phyloP scores from a whole-genome alignment of 1,140 invertebrate genomes.

The Pentalonia nigronervosa region DNA sequence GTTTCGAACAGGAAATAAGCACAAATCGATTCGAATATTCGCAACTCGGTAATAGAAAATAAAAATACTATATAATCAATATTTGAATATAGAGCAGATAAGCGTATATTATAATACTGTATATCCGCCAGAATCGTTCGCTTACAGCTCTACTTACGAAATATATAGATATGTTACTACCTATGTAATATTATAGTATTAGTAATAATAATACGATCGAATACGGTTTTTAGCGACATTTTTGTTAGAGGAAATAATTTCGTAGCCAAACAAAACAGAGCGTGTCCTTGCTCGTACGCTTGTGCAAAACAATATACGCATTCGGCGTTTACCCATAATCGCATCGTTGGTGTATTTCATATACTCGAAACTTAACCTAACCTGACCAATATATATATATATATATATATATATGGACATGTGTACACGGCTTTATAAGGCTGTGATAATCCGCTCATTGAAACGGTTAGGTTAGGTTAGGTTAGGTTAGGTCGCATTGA shows the following conservation, averaged over 20 bases:
- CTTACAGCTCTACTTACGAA: not conserved
- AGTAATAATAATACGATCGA: not conserved
- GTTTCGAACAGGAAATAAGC: not conserved
- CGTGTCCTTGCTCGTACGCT: not conserved
- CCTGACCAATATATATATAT: too few species aligned
- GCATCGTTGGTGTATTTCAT: not conserved
- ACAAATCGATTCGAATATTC: not conserved
- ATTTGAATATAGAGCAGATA: not conserved
- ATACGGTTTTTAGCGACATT: not conserved
- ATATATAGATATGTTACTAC: too few species aligned
- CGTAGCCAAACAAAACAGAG: not conserved
- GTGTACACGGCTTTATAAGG: not conserved
- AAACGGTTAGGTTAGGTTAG: too few species aligned
- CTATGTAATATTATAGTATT: not conserved
- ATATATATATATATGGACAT: not conserved
- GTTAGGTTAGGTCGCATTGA: too few species aligned
- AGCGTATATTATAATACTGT: not conserved
- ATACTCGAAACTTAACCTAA: too few species aligned
- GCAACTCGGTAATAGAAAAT: not conserved
- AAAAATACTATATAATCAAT: not conserved
- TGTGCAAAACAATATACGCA: too few species aligned
- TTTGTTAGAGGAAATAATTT: not conserved
- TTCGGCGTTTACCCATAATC: not conserved
- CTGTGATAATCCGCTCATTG: not conserved
- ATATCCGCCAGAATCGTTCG: not conserved